These are phyloP conservation scores for Agrilus mali DNA, from an alignment of 2,888 invertebrate genomes.

Conservation along the genomic window DNA sequence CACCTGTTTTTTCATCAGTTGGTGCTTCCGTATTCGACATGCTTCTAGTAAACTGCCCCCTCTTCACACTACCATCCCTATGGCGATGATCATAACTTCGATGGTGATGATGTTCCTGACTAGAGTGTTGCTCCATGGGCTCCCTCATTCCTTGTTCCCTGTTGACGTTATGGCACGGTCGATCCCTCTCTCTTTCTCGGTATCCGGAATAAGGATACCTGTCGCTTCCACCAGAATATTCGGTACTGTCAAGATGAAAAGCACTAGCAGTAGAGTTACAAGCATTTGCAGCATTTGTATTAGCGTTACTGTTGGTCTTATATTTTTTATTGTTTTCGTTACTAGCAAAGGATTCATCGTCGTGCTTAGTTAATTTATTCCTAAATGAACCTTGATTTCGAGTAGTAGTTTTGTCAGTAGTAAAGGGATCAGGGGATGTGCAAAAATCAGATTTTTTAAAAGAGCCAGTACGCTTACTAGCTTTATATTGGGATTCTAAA, in stretches of 20 bases:
- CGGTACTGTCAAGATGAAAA: constrained; percentile 18
- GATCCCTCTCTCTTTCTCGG: constrained; percentile 13
- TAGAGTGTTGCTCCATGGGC: constrained; percentile 22
- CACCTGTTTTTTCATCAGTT: constrained; percentile 73
- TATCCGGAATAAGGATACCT: constrained; percentile 22
- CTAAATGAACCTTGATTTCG: too few species aligned
- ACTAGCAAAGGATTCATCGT: neutral
- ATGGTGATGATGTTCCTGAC: constrained; percentile 30
- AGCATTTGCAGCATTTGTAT: neutral
- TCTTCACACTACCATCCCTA: constrained; percentile 43
- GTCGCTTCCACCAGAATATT: constrained; percentile 25
- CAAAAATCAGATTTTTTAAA: too few species aligned
- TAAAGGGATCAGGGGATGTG: too few species aligned
- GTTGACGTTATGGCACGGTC: constrained; percentile 7
- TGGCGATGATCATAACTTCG: constrained; percentile 30
- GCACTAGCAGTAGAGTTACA: constrained; percentile 4
- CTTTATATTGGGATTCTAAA: too few species aligned
- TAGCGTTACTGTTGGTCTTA: neutral
- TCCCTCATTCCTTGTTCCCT: constrained; percentile 22
- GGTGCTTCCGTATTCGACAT: constrained; percentile 72
- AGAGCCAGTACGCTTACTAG: too few species aligned
- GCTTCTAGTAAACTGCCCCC: constrained; percentile 61
- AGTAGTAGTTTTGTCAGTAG: too few species aligned
- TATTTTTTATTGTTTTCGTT: too few species aligned
- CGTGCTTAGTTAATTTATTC: neutral